Conservation (phyloP, 2,797 vertebrate genomes). For the Acrossocheilus wenchowensis region DNA sequence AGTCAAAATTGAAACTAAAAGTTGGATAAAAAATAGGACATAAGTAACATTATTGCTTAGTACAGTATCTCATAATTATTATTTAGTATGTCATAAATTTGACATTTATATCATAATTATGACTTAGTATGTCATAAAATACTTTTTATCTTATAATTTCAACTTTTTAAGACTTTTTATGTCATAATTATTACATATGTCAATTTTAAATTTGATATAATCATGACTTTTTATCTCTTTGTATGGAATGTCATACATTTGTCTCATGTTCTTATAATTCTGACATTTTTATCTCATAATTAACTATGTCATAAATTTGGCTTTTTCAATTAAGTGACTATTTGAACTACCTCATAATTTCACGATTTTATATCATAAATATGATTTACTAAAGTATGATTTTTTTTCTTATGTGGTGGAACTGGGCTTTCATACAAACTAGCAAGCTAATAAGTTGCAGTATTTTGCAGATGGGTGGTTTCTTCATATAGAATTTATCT, state of each 20-base stretch:
- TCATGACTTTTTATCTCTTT: background rate
- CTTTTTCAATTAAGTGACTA: background rate
- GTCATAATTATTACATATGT: background rate
- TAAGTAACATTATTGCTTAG: background rate
- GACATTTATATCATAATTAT: background rate
- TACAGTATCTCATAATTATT: background rate
- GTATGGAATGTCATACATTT: background rate
- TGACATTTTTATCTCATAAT: background rate
- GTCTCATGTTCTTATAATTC: background rate
- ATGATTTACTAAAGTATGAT: background rate
- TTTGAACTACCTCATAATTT: background rate
- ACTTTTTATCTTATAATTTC: background rate
- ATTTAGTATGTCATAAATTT: background rate
- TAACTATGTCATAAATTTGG: background rate
- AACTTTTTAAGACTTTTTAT: background rate
- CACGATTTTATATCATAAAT: background rate
- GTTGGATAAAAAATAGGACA: background rate
- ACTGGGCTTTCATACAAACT: background rate
- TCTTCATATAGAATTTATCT: background rate
- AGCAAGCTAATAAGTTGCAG: background rate
- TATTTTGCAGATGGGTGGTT: background rate
- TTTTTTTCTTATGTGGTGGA: background rate
- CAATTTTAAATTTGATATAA: background rate
- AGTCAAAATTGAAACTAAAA: background rate
- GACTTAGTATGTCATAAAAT: background rate